Base-by-base conservation (phyloP, 2,113 vertebrate genomes). In the Gymnarchus niloticus region DNA sequence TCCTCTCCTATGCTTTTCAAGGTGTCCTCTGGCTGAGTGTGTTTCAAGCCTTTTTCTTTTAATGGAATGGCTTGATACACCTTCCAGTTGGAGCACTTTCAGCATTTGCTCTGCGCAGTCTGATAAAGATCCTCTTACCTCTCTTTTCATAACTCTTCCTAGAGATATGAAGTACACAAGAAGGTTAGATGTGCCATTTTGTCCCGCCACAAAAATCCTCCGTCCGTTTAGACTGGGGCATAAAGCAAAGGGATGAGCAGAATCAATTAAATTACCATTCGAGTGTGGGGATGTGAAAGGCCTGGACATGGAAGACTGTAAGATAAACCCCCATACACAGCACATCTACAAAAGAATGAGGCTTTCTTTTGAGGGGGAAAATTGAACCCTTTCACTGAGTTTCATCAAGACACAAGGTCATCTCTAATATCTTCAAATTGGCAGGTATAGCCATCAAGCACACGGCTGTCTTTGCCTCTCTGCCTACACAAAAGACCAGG, bases 11-110 rank as follows among this genome's bases (percentile, higher is more conserved):
- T 98, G 97, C 96, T 95, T 98, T 95, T 99, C 98, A 99, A 99
- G 98, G 98, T 99, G 97, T 99, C 97, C 98, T 97, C 95, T 94
- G 91, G 93, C 95, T 94, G 95, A 95, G 95, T 93, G 95, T 97
- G 97, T 97, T 96, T 97, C 96, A 97, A 97, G 96, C 95, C 92
- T 91, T 93, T 94, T 87, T 84, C 61, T 83, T 83, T 83, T 61
- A 96, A 99, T 97, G 96, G 97, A 98, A 97, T 99, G 96, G 96
- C 96, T 97, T 98, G 97, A 99, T 98, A 97, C 98, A 99, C 97
- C 97, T 97, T 98, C 96, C 96, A 98, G 98, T 98, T 98, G 96
- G 97, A 98, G 96, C 96, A 98, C 96, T 98, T 97, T 97, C 95
- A 97, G 96, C 96, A 96, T 98, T 98, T 98, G 99, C 98, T 98